A percentile compares a stretch with the other conserved stretches of the same genome.
These are phyloP conservation scores for Galaxea fascicularis DNA, from an alignment of 92 coral and sea anemone species.

Conservation along the genomic window DNA sequence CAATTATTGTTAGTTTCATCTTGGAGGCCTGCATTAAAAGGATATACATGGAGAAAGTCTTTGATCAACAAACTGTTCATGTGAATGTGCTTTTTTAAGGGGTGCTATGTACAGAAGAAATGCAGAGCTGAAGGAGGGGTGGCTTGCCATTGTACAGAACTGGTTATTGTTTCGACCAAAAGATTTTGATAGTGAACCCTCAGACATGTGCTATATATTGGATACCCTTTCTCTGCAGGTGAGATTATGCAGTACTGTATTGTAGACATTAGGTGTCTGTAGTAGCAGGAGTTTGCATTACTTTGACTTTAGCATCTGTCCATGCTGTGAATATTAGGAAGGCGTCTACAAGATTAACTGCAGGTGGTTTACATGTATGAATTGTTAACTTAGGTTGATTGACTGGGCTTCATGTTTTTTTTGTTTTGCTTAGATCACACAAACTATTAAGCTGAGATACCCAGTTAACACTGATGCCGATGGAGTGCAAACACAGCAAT, in stretches of 20 bases:
- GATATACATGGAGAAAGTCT: background rate
- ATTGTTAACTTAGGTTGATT: background rate
- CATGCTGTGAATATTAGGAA: no score
- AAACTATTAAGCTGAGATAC: slow-evolving; percentile 3
- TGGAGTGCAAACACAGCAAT: background rate
- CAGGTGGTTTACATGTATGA: no score
- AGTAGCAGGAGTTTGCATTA: no score
- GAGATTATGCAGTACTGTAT: background rate
- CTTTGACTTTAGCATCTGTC: no score
- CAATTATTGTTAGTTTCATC: no score
- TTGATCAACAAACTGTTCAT: background rate
- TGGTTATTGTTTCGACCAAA: slow-evolving; percentile 85
- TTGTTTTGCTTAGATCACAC: background rate
- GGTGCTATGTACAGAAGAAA: slow-evolving; percentile 74
- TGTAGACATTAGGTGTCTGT: no score
- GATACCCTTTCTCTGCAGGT: slow-evolving; percentile 85
- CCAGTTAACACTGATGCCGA: background rate
- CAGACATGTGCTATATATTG: slow-evolving; percentile 72
- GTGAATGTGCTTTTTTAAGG: slow-evolving; percentile 49
- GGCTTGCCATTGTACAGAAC: slow-evolving; percentile 75
- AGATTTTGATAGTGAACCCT: slow-evolving; percentile 67
- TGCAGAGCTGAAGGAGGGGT: slow-evolving; percentile 82
- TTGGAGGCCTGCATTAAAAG: no score
- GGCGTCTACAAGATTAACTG: no score
- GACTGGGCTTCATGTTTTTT: background rate